Base-by-base conservation (phyloP, 1,140 invertebrate genomes). In the Listronotus oregonensis region DNA sequence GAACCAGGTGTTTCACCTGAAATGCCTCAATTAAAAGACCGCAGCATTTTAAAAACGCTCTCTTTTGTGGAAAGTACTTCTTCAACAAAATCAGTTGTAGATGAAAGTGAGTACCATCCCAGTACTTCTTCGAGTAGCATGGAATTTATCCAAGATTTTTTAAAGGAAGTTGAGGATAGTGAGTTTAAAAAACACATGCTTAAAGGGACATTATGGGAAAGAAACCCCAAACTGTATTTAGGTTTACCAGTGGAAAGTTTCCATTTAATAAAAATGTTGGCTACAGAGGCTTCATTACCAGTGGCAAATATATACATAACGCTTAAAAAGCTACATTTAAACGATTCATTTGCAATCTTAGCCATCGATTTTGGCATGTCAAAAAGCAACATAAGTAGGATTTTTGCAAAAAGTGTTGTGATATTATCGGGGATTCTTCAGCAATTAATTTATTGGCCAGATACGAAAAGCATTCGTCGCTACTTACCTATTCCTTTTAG, bases 401-500 rank as follows among this genome's bases (percentile, higher is more conserved):
- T 42, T 42, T 42, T 42, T 42, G 40, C 40, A 12, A 42, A 42
- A 42, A 42, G 40, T 42, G 40, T 42, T 42, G 14, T 42, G 40
- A 42, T 42, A 42, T 42, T 42, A 42, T 42, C 40, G 11, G 14
- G 14, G 14, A 3, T 42, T 14, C 40, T 42, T 12, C 40, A 42
- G 14, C 40, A 42, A 14, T 42, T 42, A 42, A 42, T 42, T 12
- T 42, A 42, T 42, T 42, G 40, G 40, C 40, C 40, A 42, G 40
- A 42, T 42, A 42, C 14, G 11, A 42, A 3, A 42, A 42, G 14
- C 40, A 42, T 42, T 42, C 2, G 40, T 12, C 14, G 14, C 7
- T 27, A 14, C 14, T 31, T 34, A 46, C 44, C 44, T 5, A 39
- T 50, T 8, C 11, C 37, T 18, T 63, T 54, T 55, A 54, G 60